Percentiles rank a stretch among this genome's conserved stretches.
Evolutionary conservation across 2,797 vertebrate genomes (phyloP).

Genomic region (Pempheris klunzingeri): DNA sequence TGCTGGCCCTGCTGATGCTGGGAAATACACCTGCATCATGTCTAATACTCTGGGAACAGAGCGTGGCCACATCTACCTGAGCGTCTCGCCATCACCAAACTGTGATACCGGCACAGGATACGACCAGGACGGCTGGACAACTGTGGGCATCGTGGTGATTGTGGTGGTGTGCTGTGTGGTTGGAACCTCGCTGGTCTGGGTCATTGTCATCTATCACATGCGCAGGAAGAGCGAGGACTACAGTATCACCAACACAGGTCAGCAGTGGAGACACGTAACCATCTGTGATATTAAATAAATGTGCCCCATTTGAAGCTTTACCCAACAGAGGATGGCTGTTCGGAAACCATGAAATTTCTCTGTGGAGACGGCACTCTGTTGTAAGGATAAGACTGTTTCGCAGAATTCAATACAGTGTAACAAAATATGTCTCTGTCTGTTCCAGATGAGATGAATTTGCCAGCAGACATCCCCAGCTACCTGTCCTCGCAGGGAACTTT

Average conservation of each 20-base stretch:
- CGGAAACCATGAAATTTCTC: constrained; percentile 15
- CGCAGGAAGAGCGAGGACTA: constrained; percentile 95
- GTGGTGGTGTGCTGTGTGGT: constrained; percentile 99
- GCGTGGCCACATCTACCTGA: constrained; percentile 92
- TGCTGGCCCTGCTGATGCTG: constrained; percentile 90
- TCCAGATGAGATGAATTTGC: constrained; percentile 96
- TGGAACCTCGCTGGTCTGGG: constrained; percentile 98
- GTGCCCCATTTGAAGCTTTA: background rate
- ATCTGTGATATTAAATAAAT: background rate
- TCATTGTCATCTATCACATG: constrained; percentile 99
- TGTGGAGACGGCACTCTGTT: background rate
- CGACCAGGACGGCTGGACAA: constrained; percentile 94
- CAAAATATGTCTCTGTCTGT: constrained; percentile 35
- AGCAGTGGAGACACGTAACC: constrained; percentile 37
- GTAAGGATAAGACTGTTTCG: background rate
- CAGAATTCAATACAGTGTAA: background rate
- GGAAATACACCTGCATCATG: constrained; percentile 97
- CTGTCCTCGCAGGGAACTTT: constrained; percentile 98
- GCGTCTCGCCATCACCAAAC: constrained; percentile 91
- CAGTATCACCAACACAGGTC: constrained; percentile 98
- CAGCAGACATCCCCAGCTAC: constrained; percentile 97
- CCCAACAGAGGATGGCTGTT: background rate
- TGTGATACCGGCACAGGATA: constrained; percentile 88
- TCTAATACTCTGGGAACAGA: constrained; percentile 96
- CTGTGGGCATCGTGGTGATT: constrained; percentile 97